phyloP scores from a whole-genome alignment of 2,113 vertebrate species.

The Forbesichthys papilliferus region DNA sequence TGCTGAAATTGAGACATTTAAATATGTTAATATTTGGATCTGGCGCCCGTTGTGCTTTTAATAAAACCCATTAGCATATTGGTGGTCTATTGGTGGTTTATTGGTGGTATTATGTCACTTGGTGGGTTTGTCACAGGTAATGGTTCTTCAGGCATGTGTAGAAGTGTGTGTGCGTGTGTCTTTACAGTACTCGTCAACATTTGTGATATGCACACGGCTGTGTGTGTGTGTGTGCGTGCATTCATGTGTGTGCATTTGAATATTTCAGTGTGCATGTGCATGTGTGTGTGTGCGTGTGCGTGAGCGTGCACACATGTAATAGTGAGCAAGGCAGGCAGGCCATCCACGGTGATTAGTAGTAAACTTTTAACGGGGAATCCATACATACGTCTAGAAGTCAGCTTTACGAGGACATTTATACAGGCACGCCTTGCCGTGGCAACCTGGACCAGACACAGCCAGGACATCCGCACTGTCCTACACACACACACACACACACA shows the following conservation, averaged over 20 bases:
- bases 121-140: not conserved
- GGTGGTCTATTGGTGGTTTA: not conserved
- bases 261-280: not conserved
- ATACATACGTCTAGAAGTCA: slow-evolving; percentile 75
- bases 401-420: slow-evolving; percentile 68
- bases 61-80: not conserved
- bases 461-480: slow-evolving; percentile 23
- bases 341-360: slow-evolving; percentile 74
- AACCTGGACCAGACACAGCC: slow-evolving; percentile 53
- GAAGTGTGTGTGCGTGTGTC: not conserved
- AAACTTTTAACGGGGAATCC: slow-evolving; percentile 72
- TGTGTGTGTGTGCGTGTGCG: not conserved
- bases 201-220: not conserved
- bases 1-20: no score
- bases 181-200: no score
- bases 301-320: slow-evolving; percentile 5
- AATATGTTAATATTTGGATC: no score
- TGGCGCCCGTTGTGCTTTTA: not conserved
- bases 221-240: not conserved
- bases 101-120: not conserved
- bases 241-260: not conserved
- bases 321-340: slow-evolving; percentile 31
- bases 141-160: not conserved
- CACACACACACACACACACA: slow-evolving; percentile 28
- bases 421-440: slow-evolving; percentile 53